Evolutionary conservation across 2,797 vertebrate genomes (phyloP), one percentile per base, ranked within the genome.

Genomic region (Chelon auratus): DNA sequence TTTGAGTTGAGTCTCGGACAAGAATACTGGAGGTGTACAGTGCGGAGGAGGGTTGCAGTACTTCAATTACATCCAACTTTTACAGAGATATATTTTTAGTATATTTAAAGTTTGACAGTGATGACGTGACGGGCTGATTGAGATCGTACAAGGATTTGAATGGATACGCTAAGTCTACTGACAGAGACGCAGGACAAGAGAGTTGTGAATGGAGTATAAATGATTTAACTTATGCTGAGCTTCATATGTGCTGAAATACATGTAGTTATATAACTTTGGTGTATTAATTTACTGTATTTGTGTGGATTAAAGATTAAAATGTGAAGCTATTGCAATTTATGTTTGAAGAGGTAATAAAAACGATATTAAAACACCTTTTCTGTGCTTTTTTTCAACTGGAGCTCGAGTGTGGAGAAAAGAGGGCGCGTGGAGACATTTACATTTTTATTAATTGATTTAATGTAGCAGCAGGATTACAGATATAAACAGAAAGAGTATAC

Each of bases 391-490:
- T 22, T 15, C 3, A 48, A 67, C 11, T 12, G 10, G 2, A 51
- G 4, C 1, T 26, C 11, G 12, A 14, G 18, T 14, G 4, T 1
- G 17, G 0, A 1, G 6, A 55, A 58, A 53, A 58, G 1, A 63
- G 65, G 60, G 0, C 17, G n/a, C 58, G 18, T 39, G 2, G 13
- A 68, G n/a, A 71, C 26, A 0, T 71, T 85, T 63, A 52, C 2
- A 68, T 76, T 88, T 92, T 92, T 91, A 93, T 93, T 92, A 92
- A 92, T 89, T 93, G 80, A 86, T 92, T 93, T 91, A 92, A 92
- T 93, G 90, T 94, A 94, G 93, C 93, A 94, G 93, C 93, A 92
- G 91, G 91, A 93, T 93, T 94, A 94, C 94, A 94, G 92, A 93
- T 93, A 94, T 90, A 94, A 94, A 93, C 93, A 92, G 90, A 94